Evolutionary conservation across 2,888 invertebrate genomes (phyloP).

Genomic region (Limenitis camilla): DNA sequence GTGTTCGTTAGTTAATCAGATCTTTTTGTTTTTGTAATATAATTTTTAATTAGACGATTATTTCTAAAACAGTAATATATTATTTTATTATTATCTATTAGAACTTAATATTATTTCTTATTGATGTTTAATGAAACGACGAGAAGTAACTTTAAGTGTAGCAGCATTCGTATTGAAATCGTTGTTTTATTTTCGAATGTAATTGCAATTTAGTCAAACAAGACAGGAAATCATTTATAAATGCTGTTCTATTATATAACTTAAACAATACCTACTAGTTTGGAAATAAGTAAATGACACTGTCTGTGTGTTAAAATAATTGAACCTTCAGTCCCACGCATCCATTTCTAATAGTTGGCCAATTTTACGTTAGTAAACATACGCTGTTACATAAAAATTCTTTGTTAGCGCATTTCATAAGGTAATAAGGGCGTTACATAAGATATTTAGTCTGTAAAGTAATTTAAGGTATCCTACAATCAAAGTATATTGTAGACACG

Average conservation of each 20-base stretch:
- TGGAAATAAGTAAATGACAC: not conserved
- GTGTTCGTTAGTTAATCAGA: too few relatives aligned
- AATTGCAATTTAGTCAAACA: too few relatives aligned
- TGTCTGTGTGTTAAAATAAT: not conserved
- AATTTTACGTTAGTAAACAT: not conserved
- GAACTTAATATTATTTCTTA: too few relatives aligned
- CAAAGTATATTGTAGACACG: not conserved
- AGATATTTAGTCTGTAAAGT: not conserved
- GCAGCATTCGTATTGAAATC: too few relatives aligned
- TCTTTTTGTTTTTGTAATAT: too few relatives aligned
- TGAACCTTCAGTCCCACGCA: not conserved
- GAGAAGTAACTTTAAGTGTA: too few relatives aligned
- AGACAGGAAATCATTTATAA: not conserved
- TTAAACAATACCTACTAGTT: not conserved
- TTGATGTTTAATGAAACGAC: too few relatives aligned
- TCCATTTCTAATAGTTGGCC: not conserved
- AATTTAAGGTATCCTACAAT: not conserved
- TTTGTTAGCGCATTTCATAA: slow-evolving; percentile 5
- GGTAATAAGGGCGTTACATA: slow-evolving; percentile 2
- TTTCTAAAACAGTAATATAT: too few relatives aligned
- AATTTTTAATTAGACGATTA: too few relatives aligned
- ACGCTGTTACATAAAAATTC: slow-evolving; percentile 5
- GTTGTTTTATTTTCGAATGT: not conserved
- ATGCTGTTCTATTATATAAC: not conserved
- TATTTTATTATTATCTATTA: too few relatives aligned